These are phyloP conservation scores for Podarcis raffonei DNA, from an alignment of 2,113 vertebrate species.

Conservation along the genomic window DNA sequence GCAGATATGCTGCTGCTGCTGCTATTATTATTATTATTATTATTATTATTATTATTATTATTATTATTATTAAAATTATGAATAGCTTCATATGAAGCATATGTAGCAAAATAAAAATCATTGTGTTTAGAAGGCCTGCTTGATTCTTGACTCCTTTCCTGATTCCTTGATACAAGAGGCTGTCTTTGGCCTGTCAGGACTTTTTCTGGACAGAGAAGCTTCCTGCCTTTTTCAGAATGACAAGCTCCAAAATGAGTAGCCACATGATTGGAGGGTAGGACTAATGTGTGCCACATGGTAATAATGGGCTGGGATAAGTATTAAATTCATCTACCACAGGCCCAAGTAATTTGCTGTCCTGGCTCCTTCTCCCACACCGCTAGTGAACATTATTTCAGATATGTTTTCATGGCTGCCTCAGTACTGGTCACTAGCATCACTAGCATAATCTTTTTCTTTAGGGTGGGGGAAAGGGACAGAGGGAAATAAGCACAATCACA, in stretches of 20 bases:
- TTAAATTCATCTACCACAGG: neutral
- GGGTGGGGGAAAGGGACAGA: neutral
- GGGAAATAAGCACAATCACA: neutral
- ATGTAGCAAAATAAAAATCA: too few relatives aligned
- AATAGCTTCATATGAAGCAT: too few relatives aligned
- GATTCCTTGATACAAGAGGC: neutral
- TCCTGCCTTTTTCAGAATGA: neutral
- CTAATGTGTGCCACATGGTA: too few relatives aligned
- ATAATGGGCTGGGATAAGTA: neutral
- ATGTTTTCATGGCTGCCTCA: neutral
- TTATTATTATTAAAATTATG: too few relatives aligned
- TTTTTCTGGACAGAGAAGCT: neutral
- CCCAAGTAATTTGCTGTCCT: neutral
- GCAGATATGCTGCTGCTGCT: too few relatives aligned
- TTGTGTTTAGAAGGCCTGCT: neutral
- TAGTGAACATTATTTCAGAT: neutral
- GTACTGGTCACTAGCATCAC: neutral
- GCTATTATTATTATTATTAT: too few relatives aligned
- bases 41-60: too few relatives aligned
- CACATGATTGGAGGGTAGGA: neutral
- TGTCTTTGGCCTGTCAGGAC: neutral
- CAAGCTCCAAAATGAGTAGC: neutral
- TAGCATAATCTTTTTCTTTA: neutral
- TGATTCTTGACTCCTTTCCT: neutral
- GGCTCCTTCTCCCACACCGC: neutral